Evolutionary conservation across 2,797 vertebrate species (phyloP).

Genomic region (Chaetophractus vellerosus): DNA sequence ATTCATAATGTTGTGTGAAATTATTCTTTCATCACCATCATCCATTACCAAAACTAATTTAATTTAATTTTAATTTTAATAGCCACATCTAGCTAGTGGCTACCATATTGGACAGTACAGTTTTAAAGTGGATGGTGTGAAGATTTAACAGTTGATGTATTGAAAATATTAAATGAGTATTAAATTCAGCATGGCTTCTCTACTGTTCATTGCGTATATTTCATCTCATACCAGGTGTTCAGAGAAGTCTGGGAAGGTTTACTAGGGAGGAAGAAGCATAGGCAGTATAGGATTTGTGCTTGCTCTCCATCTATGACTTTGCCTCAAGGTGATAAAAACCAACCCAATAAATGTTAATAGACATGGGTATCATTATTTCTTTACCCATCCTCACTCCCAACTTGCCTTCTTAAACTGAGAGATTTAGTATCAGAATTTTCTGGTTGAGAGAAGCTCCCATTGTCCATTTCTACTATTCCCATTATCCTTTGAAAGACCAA

Average conservation of each 20-base stretch:
- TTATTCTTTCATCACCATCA: too few relatives aligned
- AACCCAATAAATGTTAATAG: not conserved
- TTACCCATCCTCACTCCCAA: not conserved
- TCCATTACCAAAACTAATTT: not conserved
- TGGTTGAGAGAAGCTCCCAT: not conserved
- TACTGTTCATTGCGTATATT: not conserved
- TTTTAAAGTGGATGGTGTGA: not conserved
- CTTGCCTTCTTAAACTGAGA: not conserved
- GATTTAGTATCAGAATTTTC: not conserved
- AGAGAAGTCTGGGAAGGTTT: not conserved
- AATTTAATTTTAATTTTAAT: conserved; percentile 24
- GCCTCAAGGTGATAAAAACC: not conserved
- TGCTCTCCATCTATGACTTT: not conserved
- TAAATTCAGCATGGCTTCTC: not conserved
- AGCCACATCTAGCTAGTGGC: not conserved
- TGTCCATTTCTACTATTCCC: not conserved
- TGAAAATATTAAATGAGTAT: not conserved
- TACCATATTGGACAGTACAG: not conserved
- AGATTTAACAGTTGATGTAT: not conserved
- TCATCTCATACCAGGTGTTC: not conserved
- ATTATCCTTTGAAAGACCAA: not conserved
- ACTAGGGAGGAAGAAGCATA: not conserved
- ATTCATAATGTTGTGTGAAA: too few relatives aligned
- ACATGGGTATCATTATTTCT: not conserved
- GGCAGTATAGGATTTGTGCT: not conserved